phyloP scores from a whole-genome alignment of 2,797 vertebrate genomes.

The Phaenicophaeus curvirostris region DNA sequence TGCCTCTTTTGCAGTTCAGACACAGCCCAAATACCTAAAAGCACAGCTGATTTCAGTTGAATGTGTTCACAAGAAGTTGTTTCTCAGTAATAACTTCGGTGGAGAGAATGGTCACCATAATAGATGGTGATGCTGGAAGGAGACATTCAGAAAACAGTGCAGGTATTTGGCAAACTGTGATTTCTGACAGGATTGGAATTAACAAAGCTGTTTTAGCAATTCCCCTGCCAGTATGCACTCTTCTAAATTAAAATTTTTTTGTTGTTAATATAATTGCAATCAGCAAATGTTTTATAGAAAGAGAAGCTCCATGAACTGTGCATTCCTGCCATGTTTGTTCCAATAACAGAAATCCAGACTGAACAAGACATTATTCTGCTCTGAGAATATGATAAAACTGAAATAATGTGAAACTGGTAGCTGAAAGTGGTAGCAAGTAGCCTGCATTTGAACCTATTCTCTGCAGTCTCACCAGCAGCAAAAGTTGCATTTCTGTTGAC shows the following conservation, averaged over 20 bases:
- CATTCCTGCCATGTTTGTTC: neutral
- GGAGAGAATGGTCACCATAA: neutral
- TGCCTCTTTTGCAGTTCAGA: neutral
- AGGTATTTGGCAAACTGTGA: neutral
- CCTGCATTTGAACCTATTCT: neutral
- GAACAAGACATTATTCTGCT: neutral
- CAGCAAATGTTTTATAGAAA: neutral
- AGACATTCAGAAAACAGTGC: neutral
- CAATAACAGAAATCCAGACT: neutral
- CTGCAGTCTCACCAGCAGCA: neutral
- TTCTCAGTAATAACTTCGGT: neutral
- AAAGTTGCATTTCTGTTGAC: neutral
- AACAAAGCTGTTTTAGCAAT: conserved; percentile 28
- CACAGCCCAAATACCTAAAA: neutral
- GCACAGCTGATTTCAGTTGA: neutral
- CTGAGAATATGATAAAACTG: neutral
- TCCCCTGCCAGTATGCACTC: conserved; percentile 6
- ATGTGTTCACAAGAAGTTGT: neutral
- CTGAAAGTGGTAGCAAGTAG: neutral
- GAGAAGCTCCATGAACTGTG: neutral
- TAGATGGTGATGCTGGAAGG: neutral
- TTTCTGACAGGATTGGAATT: conserved; percentile 3
- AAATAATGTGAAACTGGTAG: neutral
- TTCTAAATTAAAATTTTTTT: neutral
- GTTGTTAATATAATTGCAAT: neutral